Percentiles rank a stretch among this genome's conserved stretches.
These are phyloP conservation scores for Cassiopea xamachana DNA, from an alignment of 30 jellyfish, hydroid and myxozoan genomes.

Conservation along the genomic window DNA sequence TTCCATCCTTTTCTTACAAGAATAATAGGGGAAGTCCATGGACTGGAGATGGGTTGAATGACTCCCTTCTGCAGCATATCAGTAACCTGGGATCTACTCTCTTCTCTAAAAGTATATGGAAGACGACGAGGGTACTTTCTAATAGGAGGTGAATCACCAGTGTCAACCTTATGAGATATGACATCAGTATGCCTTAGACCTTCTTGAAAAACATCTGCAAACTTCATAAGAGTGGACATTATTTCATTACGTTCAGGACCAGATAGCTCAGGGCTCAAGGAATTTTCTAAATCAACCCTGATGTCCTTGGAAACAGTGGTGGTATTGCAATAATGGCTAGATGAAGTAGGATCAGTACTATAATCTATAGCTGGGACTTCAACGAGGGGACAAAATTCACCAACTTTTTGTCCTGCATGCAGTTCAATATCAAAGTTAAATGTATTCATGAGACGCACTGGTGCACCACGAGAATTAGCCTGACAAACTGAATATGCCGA, in stretches of 20 bases:
- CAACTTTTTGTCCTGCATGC: conserved; percentile 27
- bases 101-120: conserved; percentile 32
- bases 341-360: neutral
- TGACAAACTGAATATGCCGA: conserved; percentile 44
- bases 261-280: conserved; percentile 24
- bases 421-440: conserved; percentile 13
- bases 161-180: conserved; percentile 20
- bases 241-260: neutral
- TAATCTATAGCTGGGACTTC: neutral
- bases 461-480: conserved; percentile 14
- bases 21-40: conserved; percentile 9
- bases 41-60: conserved; percentile 42
- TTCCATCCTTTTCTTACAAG: conserved; percentile 33
- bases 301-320: neutral
- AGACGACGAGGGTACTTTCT: conserved; percentile 39
- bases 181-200: conserved; percentile 24
- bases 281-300: neutral
- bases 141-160: conserved; percentile 38
- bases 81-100: conserved; percentile 20
- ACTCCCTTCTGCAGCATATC: conserved; percentile 46
- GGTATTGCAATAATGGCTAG: conserved; percentile 13
- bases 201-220: conserved; percentile 9
- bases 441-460: conserved; percentile 41
- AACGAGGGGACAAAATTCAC: conserved; percentile 34
- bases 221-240: neutral